Evolutionary conservation across 2,888 invertebrate species (phyloP).

Genomic region (Eurois occulta): DNA sequence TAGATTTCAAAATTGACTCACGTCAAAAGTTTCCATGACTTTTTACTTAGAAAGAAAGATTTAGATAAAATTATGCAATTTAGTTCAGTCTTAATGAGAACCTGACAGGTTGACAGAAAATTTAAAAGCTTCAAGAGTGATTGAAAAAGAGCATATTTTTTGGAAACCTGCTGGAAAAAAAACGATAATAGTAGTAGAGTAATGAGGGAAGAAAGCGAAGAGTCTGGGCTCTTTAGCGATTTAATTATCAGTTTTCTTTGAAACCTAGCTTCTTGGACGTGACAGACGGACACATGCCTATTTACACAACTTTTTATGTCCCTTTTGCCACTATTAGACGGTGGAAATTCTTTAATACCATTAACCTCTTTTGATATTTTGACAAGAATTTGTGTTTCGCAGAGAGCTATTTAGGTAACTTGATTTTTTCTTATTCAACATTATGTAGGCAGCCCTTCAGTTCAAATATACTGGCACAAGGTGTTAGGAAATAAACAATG

Average conservation of each 20-base stretch:
- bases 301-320: neutral
- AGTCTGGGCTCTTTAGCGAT: neutral
- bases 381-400: slow-evolving; percentile 33
- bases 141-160: neutral
- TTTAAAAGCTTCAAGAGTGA: neutral
- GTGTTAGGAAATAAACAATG: slow-evolving; percentile 55
- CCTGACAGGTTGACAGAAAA: neutral
- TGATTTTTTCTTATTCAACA: slow-evolving; percentile 18
- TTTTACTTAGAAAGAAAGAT: neutral
- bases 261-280: neutral
- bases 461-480: slow-evolving; percentile 57
- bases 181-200: too few species aligned
- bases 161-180: neutral
- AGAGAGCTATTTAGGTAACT: slow-evolving; percentile 23
- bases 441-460: slow-evolving; percentile 37
- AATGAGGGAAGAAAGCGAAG: too few species aligned
- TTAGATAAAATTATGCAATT: neutral
- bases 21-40: neutral
- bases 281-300: neutral
- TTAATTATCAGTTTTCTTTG: slow-evolving; percentile 1
- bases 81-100: neutral
- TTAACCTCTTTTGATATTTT: slow-evolving; percentile 43
- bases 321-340: neutral
- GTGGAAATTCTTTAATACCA: slow-evolving; percentile 27
- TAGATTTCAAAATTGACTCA: neutral